These are phyloP conservation scores for Ectemnius cavifrons DNA, from an alignment of 2,888 invertebrate species.

Conservation along the genomic window DNA sequence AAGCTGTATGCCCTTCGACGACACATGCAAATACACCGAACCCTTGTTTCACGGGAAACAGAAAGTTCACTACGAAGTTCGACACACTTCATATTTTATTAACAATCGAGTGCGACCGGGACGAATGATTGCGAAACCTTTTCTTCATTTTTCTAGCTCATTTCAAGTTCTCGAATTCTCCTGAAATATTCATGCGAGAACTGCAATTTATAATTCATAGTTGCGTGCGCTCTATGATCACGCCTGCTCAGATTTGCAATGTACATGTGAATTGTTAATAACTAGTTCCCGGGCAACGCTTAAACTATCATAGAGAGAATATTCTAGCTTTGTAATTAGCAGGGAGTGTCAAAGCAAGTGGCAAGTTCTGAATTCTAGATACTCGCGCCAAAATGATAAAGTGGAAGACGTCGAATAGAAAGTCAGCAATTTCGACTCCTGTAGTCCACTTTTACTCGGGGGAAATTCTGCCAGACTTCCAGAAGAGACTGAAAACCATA, in stretches of 20 bases:
- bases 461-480: constrained; percentile 50
- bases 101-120: too few relatives aligned
- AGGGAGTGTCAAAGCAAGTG: background rate
- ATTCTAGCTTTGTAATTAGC: too few relatives aligned
- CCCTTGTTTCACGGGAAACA: too few relatives aligned
- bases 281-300: too few relatives aligned
- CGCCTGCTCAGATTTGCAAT: background rate
- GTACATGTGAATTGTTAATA: too few relatives aligned
- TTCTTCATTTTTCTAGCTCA: background rate
- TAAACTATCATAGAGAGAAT: too few relatives aligned
- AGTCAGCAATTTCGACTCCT: background rate
- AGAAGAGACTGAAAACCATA: constrained; percentile 15
- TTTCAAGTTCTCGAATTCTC: background rate
- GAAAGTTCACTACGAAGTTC: too few relatives aligned
- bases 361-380: background rate
- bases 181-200: background rate
- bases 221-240: constrained; percentile 21
- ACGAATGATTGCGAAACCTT: background rate
- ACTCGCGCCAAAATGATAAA: background rate
- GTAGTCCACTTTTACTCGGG: constrained; percentile 15
- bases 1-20: background rate
- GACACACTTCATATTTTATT: too few relatives aligned
- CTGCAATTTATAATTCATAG: constrained; percentile 30
- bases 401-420: constrained; percentile 9
- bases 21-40: too few relatives aligned